phyloP scores from a whole-genome alignment of 2,797 vertebrate genomes.

The Naso thynnoides region DNA sequence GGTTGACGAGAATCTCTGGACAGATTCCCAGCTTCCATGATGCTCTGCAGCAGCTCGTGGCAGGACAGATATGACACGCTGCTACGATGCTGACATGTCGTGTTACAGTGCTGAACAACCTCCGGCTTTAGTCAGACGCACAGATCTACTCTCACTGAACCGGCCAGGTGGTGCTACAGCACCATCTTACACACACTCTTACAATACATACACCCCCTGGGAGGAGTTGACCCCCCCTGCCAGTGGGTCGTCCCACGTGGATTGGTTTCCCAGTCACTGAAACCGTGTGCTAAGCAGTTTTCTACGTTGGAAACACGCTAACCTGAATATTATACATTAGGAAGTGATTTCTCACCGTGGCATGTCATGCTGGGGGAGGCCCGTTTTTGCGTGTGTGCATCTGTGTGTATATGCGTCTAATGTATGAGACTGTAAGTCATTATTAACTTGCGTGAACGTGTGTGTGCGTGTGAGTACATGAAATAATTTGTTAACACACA shows the following conservation, averaged over 20 bases:
- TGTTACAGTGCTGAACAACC: conserved; percentile 5
- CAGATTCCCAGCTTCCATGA: conserved; percentile 43
- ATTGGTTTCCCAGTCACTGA: conserved; percentile 31
- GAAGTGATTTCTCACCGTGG: conserved; percentile 50
- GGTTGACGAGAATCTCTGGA: conserved; percentile 29
- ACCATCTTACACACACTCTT: conserved; percentile 1
- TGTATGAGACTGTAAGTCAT: neutral
- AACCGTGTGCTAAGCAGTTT: conserved; percentile 51
- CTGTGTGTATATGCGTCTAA: neutral
- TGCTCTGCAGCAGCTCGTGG: conserved; percentile 40
- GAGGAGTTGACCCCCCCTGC: conserved; percentile 19
- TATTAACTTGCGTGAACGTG: neutral
- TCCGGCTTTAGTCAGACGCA: conserved; percentile 14
- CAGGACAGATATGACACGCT: conserved; percentile 16
- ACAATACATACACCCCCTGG: conserved; percentile 4
- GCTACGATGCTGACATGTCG: neutral
- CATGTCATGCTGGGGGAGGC: conserved; percentile 7
- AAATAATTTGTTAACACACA: conserved; percentile 41
- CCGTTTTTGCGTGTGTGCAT: conserved; percentile 23
- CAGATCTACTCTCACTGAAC: conserved; percentile 10
- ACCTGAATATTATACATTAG: conserved; percentile 41
- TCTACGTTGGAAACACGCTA: conserved; percentile 18
- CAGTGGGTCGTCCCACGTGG: neutral
- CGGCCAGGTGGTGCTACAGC: conserved; percentile 37
- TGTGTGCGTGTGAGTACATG: neutral